Base-by-base conservation (phyloP, 2,888 invertebrate species). In the Scrobipalpa atriplicella region DNA sequence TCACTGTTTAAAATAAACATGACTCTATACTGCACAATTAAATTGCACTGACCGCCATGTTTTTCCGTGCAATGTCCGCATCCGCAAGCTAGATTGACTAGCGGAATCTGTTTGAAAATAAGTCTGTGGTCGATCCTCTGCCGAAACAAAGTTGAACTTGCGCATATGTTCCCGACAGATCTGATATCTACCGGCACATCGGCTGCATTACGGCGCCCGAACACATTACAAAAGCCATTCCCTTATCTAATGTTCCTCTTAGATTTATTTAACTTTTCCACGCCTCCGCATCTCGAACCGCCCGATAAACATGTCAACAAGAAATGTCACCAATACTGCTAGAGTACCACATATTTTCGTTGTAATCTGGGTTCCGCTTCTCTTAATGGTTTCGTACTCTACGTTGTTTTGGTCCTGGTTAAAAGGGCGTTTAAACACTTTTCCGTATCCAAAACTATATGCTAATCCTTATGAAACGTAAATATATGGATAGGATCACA, bases 191-290 rank as follows among this genome's bases (percentile, higher is more conserved):
- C 83, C n/a, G 86, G 84, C 86, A 89, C 86, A 86, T 89, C 84
- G 87, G 89, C 85, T 90, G 90, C 91, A 89, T 90, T 89, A 90
- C 90, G 90, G 83, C 89, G 84, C 88, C 89, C 90, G 86, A 91
- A 91, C 83, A 92, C 92, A 92, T 92, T 92, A 92, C 89, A 89
- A 89, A 90, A 86, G 87, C 91, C 86, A 90, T 92, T 91, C 84
- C 86, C 86, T 90, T 92, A 91, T 92, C 92, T 91, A 89, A 92
- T 89, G 92, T 86, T 83, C 86, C 81, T 80, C 76, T 86, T 85
- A 85, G 90, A 91, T 92, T 90, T 92, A 92, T 91, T 91, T 90
- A 90, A 90, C 87, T 86, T 89, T 89, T 89, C 86, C 89, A 90
- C 89, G 89, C 89, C 89, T 86, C 82, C 83, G 81, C 87, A 87